phyloP scores from a whole-genome alignment of 1,140 invertebrate species.

The Drosophila malerkotliana region DNA sequence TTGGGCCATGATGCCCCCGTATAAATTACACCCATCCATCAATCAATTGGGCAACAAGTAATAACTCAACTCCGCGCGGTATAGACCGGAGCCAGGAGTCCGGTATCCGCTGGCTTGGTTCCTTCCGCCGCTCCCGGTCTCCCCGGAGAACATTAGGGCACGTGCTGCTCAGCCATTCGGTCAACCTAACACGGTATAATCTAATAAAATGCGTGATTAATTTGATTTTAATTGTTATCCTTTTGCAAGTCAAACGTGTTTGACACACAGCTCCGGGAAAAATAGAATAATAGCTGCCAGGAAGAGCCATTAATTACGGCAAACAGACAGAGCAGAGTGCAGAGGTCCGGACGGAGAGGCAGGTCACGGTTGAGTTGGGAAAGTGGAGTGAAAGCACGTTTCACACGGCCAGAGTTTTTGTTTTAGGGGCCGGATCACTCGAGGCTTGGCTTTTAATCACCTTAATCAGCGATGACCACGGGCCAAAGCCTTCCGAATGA shows the following conservation, averaged over 20 bases:
- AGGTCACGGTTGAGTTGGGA: constrained; percentile 23
- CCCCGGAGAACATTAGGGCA: constrained; percentile 36
- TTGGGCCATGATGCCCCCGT: constrained; percentile 19
- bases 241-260: constrained; percentile 75
- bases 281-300: constrained; percentile 71
- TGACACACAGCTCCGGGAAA: constrained; percentile 47
- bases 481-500: constrained; percentile 55
- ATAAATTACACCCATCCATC: constrained; percentile 65
- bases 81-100: neutral
- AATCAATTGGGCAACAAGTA: constrained; percentile 73
- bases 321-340: constrained; percentile 13
- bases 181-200: constrained; percentile 74
- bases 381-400: constrained; percentile 64
- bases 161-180: constrained; percentile 58
- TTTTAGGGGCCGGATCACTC: constrained; percentile 4
- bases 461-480: constrained; percentile 60
- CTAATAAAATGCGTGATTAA: constrained; percentile 82
- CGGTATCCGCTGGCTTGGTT: constrained; percentile 22
- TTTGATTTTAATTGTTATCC: constrained; percentile 82
- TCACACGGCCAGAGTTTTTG: constrained; percentile 48
- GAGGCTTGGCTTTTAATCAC: constrained; percentile 44
- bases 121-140: constrained; percentile 11
- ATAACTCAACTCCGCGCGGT: constrained; percentile 60
- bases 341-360: constrained; percentile 10
- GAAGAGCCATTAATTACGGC: constrained; percentile 76